Conservation (phyloP, 2,888 invertebrate species). For the Scrobipalpa costella region DNA sequence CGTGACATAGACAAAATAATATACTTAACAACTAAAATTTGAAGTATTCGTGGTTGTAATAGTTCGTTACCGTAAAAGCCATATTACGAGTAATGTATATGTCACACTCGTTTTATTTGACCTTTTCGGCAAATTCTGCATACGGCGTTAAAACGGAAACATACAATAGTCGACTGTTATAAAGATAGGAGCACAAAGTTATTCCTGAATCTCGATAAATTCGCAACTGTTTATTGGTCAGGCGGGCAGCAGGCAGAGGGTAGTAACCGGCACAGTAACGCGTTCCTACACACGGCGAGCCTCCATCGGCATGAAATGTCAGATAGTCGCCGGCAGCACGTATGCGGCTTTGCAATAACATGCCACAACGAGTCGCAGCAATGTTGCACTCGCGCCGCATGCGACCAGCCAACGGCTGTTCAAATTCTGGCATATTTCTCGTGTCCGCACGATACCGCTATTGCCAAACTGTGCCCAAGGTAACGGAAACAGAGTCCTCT, state of each 20-base stretch:
- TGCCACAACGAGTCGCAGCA: constrained; percentile 76
- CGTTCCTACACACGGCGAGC: constrained; percentile 33
- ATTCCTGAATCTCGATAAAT: constrained; percentile 3
- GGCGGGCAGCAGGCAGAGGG: constrained; percentile 44
- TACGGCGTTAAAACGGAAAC: background rate
- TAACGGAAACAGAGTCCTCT: constrained; percentile 46
- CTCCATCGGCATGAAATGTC: constrained; percentile 79
- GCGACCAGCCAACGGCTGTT: constrained; percentile 62
- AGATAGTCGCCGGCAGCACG: constrained; percentile 71
- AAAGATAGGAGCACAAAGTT: background rate
- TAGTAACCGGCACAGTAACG: constrained; percentile 48
- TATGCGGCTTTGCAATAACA: constrained; percentile 80
- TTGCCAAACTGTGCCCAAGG: constrained; percentile 49
- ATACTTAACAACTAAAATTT: no score
- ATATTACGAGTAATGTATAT: no score
- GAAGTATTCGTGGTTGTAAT: no score
- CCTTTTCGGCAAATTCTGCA: background rate
- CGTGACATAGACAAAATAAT: no score
- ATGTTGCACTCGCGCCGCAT: constrained; percentile 70
- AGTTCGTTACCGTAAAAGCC: no score
- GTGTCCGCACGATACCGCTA: constrained; percentile 52
- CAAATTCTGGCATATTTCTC: constrained; percentile 76
- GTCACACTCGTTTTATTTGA: background rate
- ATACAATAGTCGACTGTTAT: background rate
- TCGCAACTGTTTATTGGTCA: background rate